Conservation (phyloP, 2,113 vertebrate genomes). For the Centropristis striata region DNA sequence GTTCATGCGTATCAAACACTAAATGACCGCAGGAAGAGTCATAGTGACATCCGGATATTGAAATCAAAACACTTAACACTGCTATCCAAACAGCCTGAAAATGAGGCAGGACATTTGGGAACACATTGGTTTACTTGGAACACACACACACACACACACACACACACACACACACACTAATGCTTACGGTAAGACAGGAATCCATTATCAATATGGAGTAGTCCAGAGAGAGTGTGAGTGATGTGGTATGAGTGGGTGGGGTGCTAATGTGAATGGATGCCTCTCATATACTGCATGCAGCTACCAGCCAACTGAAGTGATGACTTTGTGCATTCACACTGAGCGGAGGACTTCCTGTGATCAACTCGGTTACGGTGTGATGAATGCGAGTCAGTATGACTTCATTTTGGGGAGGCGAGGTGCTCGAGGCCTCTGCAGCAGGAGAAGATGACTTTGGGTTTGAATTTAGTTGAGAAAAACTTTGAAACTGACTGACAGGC, state of each 20-base stretch:
- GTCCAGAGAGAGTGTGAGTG: slow-evolving; percentile 58
- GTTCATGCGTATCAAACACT: slow-evolving; percentile 7
- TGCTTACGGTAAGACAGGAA: slow-evolving; percentile 69
- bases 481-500: slow-evolving; percentile 26
- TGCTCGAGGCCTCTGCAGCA: background rate
- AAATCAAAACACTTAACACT: slow-evolving; percentile 34
- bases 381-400: slow-evolving; percentile 59
- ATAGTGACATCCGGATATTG: slow-evolving; percentile 26
- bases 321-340: slow-evolving; percentile 68
- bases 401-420: slow-evolving; percentile 52
- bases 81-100: slow-evolving; percentile 21
- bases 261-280: slow-evolving; percentile 78
- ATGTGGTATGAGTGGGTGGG: slow-evolving; percentile 64
- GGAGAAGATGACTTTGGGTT: slow-evolving; percentile 39
- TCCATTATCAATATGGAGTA: slow-evolving; percentile 64
- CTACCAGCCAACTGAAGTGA: slow-evolving; percentile 67
- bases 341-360: slow-evolving; percentile 66
- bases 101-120: slow-evolving; percentile 12
- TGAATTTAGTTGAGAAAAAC: slow-evolving; percentile 19
- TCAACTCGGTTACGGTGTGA: slow-evolving; percentile 71
- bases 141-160: slow-evolving; percentile 19
- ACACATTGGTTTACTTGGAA: background rate
- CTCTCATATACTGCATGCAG: slow-evolving; percentile 66
- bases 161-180: slow-evolving; percentile 24
- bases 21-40: slow-evolving; percentile 22